Percentiles rank a stretch among this genome's conserved stretches.
Evolutionary conservation across 1,140 invertebrate species (phyloP).

Genomic region (Augochlora pura): DNA sequence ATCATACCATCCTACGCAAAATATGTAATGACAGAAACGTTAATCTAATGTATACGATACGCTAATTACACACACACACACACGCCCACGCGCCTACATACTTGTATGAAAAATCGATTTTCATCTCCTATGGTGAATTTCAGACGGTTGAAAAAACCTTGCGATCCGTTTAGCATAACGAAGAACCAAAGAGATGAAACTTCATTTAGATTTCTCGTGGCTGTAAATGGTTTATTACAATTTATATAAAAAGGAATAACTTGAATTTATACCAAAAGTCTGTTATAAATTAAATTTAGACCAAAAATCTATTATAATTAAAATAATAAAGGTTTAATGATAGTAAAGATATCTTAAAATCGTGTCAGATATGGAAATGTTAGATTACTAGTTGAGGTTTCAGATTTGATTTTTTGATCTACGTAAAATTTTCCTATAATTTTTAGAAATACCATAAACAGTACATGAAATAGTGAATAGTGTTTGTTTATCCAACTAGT

Average conservation of each 20-base stretch:
- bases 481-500: not conserved
- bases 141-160: conserved; percentile 62
- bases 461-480: not conserved
- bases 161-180: conserved; percentile 57
- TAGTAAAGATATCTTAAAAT: too few species aligned
- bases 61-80: too few species aligned
- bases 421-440: too few species aligned
- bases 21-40: not conserved
- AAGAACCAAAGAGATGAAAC: conserved; percentile 67
- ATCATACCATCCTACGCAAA: conserved; percentile 54
- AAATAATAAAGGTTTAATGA: too few species aligned
- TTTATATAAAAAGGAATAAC: not conserved
- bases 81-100: conserved; percentile 25
- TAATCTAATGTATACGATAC: not conserved
- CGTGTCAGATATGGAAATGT: too few species aligned
- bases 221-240: too few species aligned
- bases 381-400: too few species aligned
- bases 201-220: conserved; percentile 52
- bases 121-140: conserved; percentile 51
- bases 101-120: conserved; percentile 59
- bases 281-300: too few species aligned
- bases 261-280: too few species aligned
- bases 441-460: too few species aligned
- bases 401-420: too few species aligned
- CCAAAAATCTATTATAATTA: too few species aligned